A percentile compares a stretch with the other conserved stretches of the same genome.
phyloP scores from a whole-genome alignment of 2,113 vertebrate genomes.

The Rostratula benghalensis region DNA sequence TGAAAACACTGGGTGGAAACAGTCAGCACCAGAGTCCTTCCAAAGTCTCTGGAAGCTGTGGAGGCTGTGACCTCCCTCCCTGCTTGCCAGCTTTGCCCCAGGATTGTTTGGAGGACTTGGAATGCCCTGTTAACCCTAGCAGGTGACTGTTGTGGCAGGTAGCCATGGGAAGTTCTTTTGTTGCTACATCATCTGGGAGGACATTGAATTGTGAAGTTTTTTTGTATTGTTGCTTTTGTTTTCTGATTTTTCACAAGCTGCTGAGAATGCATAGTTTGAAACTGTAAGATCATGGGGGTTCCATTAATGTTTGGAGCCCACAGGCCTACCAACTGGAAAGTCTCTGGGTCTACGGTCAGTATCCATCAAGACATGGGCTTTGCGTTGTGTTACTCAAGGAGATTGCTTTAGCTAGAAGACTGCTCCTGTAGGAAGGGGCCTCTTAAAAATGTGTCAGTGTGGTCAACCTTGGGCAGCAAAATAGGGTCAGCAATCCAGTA shows the following conservation, averaged over 20 bases:
- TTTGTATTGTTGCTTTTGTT: neutral
- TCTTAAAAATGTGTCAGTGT: neutral
- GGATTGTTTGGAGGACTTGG: neutral
- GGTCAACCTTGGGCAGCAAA: accelerated
- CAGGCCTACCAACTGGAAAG: neutral
- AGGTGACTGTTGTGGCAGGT: neutral
- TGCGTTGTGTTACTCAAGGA: too few relatives aligned
- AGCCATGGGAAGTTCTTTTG: neutral
- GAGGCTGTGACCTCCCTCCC: neutral
- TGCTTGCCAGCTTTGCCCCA: neutral
- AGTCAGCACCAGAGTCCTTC: neutral
- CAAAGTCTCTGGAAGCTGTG: neutral
- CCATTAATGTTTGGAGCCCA: neutral
- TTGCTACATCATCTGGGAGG: neutral
- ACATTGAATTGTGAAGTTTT: neutral
- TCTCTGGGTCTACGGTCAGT: accelerated
- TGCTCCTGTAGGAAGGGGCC: neutral
- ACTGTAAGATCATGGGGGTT: neutral
- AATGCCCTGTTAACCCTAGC: accelerated
- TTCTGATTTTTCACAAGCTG: neutral
- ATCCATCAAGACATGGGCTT: too few relatives aligned
- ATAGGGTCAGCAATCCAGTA: too few relatives aligned
- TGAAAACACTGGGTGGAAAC: neutral
- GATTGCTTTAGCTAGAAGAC: neutral
- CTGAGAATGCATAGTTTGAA: neutral